Conservation (phyloP, 2,888 invertebrate species). For the Zhengitettix transpicula region DNA sequence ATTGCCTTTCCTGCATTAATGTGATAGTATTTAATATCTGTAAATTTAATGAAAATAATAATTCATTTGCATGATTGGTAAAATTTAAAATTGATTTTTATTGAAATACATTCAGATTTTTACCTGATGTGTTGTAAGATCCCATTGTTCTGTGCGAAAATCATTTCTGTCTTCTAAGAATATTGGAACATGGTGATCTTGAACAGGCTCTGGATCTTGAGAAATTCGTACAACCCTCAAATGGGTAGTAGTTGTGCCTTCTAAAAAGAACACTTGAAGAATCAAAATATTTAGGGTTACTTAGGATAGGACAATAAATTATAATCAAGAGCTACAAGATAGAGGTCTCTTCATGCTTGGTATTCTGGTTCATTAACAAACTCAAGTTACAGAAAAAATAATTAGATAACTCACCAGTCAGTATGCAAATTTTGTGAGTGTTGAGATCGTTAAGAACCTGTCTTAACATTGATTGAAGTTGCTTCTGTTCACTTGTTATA, state of each 20-base stretch:
- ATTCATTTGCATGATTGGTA: not conserved
- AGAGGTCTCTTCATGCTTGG: no score
- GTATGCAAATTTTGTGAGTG: conserved; percentile 56
- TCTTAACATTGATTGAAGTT: conserved; percentile 56
- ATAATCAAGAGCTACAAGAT: no score
- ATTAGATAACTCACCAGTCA: conserved; percentile 36
- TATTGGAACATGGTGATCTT: conserved; percentile 83
- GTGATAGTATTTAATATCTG: not conserved
- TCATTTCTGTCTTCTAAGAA: conserved; percentile 49
- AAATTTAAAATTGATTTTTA: not conserved
- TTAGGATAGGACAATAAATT: no score
- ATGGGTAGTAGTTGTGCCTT: conserved; percentile 76
- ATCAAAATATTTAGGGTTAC: no score
- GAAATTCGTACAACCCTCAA: conserved; percentile 72
- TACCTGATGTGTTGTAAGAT: conserved; percentile 85
- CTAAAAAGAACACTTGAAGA: conserved; percentile 26
- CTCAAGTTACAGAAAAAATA: no score
- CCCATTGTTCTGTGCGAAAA: conserved; percentile 65
- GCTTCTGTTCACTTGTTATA: conserved; percentile 36
- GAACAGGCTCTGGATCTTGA: conserved; percentile 62
- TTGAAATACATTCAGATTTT: not conserved
- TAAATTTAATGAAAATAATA: not conserved
- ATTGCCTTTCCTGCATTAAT: not conserved
- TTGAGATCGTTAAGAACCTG: conserved; percentile 72
- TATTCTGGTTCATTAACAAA: no score